Base-by-base conservation (phyloP, 2,113 vertebrate genomes). In the Bufo bufo region DNA sequence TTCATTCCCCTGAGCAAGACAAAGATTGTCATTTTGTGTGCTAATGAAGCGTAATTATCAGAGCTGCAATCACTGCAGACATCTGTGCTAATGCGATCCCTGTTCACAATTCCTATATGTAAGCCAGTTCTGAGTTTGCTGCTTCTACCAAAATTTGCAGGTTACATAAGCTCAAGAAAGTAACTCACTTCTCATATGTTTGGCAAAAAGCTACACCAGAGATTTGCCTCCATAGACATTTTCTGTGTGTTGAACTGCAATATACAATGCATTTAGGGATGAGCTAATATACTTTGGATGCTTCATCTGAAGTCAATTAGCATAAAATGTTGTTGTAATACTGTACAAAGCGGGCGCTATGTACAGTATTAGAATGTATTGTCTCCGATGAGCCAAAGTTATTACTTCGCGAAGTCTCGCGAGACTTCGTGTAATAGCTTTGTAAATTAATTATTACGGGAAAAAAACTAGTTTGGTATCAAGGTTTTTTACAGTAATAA, bases 1-100 rank as follows among this genome's bases (percentile, higher is more conserved):
- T 74, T 82, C 63, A 19, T 83, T 81, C 80, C 90, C 89, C 74
- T 71, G 77, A 89, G 89, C 59, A 85, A 69, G 47, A 69, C 52
- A 23, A 81, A 52, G 82, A 89, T 56, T 50, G 89, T 59, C 85
- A 92, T 71, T 87, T 77, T 87, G 74, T 20, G 78, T 78, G 69
- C 85, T 83, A 88, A 89, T 87, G 90, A 84, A 84, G 78, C 71
- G 23, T 91, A 91, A 92, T 93, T 91, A 89, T 74, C 87, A 78
- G 84, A 45, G 0, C 90, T 74, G 17, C 85, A 87, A 91, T 90
- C 82, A 59, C 85, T 63, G 69, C 61, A 80, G 58, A 82, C 90
- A 82, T 90, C 90, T 90, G 90, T 85, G 86, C 88, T 86, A 84
- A 91, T 90, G 89, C 69, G 69, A 82, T 85, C 43, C 85, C 90